Percentiles rank a stretch among this genome's conserved stretches.
phyloP scores from a whole-genome alignment of 2,113 vertebrate genomes.

The Melanerpes formicivorus region DNA sequence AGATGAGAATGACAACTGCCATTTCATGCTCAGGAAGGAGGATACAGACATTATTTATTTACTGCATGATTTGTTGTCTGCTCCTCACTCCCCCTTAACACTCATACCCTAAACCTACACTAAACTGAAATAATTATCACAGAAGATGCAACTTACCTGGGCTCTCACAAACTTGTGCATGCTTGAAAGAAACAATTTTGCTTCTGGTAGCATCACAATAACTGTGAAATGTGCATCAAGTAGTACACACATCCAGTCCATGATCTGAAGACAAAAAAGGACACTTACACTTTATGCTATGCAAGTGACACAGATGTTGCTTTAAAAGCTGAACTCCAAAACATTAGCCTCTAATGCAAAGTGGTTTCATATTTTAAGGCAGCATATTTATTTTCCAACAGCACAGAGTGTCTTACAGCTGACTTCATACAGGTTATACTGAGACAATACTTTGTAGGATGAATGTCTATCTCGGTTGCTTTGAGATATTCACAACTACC shows the following conservation, averaged over 20 bases:
- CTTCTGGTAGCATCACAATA: constrained; percentile 91
- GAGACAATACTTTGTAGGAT: neutral
- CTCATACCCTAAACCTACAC: neutral
- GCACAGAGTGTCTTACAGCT: neutral
- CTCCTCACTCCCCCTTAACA: neutral
- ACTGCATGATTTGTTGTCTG: neutral
- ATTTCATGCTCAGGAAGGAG: neutral
- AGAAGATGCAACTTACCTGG: constrained; percentile 82
- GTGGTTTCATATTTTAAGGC: neutral
- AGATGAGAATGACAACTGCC: neutral
- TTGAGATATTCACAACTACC: neutral
- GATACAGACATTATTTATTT: neutral
- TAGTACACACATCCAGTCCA: constrained; percentile 95
- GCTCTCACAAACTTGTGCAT: constrained; percentile 88
- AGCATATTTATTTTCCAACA: neutral
- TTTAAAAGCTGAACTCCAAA: neutral
- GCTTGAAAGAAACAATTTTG: constrained; percentile 81
- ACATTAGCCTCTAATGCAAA: neutral
- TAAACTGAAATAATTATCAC: neutral
- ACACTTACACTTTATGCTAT: neutral
- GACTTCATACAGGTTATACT: neutral
- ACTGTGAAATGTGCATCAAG: constrained; percentile 95
- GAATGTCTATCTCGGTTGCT: neutral
- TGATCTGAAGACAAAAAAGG: constrained; percentile 76
- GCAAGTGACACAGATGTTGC: neutral